Evolutionary conservation across 2,888 invertebrate species (phyloP).

Genomic region (Acrobasis repandana): DNA sequence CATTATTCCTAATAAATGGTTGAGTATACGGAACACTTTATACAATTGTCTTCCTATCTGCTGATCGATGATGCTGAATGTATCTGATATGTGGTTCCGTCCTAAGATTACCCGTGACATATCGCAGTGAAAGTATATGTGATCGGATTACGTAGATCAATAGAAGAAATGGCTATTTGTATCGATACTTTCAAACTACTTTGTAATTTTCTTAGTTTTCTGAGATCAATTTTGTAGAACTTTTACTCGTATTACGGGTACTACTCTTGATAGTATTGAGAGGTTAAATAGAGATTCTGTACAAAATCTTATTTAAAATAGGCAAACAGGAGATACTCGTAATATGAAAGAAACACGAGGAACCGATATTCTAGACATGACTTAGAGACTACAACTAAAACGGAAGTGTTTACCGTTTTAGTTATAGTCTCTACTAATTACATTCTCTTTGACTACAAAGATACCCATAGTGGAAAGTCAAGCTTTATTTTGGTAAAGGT

Average conservation of each 20-base stretch:
- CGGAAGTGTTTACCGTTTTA: too few species aligned
- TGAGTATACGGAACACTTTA: constrained; percentile 23
- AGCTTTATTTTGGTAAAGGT: too few species aligned
- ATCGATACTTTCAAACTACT: constrained; percentile 1
- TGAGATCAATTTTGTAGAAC: constrained; percentile 10
- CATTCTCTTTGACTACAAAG: too few species aligned
- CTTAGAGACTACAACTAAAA: too few species aligned
- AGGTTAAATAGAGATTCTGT: too few species aligned
- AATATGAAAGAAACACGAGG: too few species aligned
- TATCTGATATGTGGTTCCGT: not conserved
- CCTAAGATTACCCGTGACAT: constrained; percentile 6
- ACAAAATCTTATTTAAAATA: too few species aligned
- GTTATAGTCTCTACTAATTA: too few species aligned
- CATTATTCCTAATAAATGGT: too few species aligned
- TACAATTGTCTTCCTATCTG: constrained; percentile 12
- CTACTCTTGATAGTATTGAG: not conserved
- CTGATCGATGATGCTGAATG: not conserved
- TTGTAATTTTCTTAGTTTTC: constrained; percentile 12
- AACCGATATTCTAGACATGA: too few species aligned
- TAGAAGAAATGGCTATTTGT: constrained; percentile 7
- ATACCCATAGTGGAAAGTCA: too few species aligned
- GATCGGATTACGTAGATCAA: constrained; percentile 20
- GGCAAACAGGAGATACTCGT: too few species aligned
- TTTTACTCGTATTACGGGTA: not conserved
- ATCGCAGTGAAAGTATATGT: constrained; percentile 26